phyloP scores from a whole-genome alignment of 2,888 invertebrate genomes.

The Masnerella sp. region DNA sequence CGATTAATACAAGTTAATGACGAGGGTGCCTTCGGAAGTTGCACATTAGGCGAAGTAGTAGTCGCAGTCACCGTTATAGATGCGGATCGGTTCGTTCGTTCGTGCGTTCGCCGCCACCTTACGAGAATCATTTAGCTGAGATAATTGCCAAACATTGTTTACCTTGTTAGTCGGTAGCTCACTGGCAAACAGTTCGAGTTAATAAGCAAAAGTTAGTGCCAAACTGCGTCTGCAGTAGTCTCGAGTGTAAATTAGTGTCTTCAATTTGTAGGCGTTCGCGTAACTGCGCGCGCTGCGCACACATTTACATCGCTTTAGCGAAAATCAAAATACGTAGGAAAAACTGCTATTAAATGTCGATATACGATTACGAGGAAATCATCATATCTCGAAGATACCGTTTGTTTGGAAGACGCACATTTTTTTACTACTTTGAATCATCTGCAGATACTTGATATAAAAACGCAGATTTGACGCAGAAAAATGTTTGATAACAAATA shows the following conservation, averaged over 20 bases:
- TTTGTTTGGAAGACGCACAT: no score
- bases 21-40: conserved; percentile 32
- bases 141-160: conserved; percentile 78
- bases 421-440: no score
- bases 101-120: conserved; percentile 37
- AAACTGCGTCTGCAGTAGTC: conserved; percentile 58
- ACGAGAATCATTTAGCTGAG: conserved; percentile 61
- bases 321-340: conserved; percentile 12
- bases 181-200: conserved; percentile 72
- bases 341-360: no score
- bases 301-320: background rate
- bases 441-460: no score
- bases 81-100: conserved; percentile 35
- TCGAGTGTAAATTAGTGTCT: conserved; percentile 75
- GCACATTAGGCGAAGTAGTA: conserved; percentile 23
- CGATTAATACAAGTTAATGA: conserved; percentile 42
- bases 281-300: conserved; percentile 62
- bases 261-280: conserved; percentile 75
- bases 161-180: conserved; percentile 74
- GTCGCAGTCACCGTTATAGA: conserved; percentile 47
- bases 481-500: no score
- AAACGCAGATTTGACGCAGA: no score
- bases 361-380: no score
- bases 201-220: conserved; percentile 69
- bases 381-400: no score